These are phyloP conservation scores for Dinomys branickii DNA, from an alignment of 2,113 vertebrate species.

Conservation along the genomic window DNA sequence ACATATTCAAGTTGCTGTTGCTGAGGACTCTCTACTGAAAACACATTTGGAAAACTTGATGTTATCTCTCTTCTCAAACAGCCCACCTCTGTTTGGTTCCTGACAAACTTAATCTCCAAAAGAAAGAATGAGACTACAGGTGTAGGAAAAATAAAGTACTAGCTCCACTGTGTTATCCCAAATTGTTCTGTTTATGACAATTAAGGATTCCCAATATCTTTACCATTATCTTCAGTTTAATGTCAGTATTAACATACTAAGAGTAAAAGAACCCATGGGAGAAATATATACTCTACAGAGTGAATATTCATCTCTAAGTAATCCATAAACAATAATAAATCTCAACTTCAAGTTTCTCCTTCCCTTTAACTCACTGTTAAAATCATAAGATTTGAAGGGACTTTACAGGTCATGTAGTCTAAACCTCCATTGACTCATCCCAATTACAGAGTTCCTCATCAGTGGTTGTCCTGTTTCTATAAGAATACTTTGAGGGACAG, in stretches of 20 bases:
- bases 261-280: not conserved
- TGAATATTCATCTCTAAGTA: constrained; percentile 18
- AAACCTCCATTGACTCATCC: not conserved
- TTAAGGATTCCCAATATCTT: not conserved
- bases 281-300: not conserved
- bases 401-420: not conserved
- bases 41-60: not conserved
- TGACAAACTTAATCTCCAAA: not conserved
- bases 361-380: not conserved
- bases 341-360: not conserved
- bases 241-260: constrained; percentile 30
- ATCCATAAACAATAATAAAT: not conserved
- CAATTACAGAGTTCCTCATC: not conserved
- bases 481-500: not conserved
- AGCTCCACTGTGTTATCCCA: not conserved
- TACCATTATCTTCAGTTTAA: constrained; percentile 15
- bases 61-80: not conserved
- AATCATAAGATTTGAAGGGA: constrained; percentile 8
- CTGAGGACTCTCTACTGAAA: not conserved
- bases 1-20: not conserved
- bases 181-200: not conserved
- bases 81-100: not conserved
- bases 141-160: not conserved
- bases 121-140: constrained; percentile 31
- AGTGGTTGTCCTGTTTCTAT: not conserved